Conservation (phyloP, 2,888 invertebrate species). For the Platerodrilus igneus region DNA sequence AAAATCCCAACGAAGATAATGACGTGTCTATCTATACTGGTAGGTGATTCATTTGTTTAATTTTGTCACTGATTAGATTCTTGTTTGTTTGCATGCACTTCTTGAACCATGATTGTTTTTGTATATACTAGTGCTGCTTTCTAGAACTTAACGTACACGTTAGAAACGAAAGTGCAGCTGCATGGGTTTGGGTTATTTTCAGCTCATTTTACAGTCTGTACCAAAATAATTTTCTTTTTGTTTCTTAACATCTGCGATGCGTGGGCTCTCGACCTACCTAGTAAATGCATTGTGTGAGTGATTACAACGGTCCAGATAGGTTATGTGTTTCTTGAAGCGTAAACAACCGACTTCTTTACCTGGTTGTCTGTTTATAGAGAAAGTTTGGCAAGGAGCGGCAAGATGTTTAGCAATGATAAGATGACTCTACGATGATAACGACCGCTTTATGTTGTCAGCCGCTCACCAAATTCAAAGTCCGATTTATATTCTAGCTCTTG, state of each 20-base stretch:
- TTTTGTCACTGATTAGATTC: slow-evolving; percentile 32
- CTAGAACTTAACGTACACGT: slow-evolving; percentile 4
- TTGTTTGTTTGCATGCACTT: slow-evolving; percentile 16
- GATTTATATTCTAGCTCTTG: slow-evolving; percentile 12
- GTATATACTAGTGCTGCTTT: slow-evolving; percentile 9
- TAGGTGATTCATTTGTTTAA: slow-evolving; percentile 51
- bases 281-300: slow-evolving; percentile 39
- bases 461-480: slow-evolving; percentile 23
- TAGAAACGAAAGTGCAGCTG: slow-evolving; percentile 32
- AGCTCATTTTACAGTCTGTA: slow-evolving; percentile 36
- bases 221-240: slow-evolving; percentile 42
- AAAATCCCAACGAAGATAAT: slow-evolving; percentile 60
- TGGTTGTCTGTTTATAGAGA: slow-evolving; percentile 37
- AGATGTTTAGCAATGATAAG: slow-evolving; percentile 38
- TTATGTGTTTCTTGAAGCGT: slow-evolving; percentile 26
- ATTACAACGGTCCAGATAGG: slow-evolving; percentile 39
- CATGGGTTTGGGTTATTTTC: slow-evolving; percentile 35
- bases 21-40: slow-evolving; percentile 76
- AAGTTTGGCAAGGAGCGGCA: slow-evolving; percentile 45
- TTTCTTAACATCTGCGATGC: slow-evolving; percentile 39
- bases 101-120: slow-evolving; percentile 12
- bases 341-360: slow-evolving; percentile 22
- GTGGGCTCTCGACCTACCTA: slow-evolving; percentile 33
- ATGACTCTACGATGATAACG: slow-evolving; percentile 41
- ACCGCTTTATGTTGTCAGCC: slow-evolving; percentile 35